A percentile compares a stretch with the other conserved stretches of the same genome.
Evolutionary conservation across 2,113 vertebrate genomes (phyloP).

Genomic region (Dasyprocta punctata): DNA sequence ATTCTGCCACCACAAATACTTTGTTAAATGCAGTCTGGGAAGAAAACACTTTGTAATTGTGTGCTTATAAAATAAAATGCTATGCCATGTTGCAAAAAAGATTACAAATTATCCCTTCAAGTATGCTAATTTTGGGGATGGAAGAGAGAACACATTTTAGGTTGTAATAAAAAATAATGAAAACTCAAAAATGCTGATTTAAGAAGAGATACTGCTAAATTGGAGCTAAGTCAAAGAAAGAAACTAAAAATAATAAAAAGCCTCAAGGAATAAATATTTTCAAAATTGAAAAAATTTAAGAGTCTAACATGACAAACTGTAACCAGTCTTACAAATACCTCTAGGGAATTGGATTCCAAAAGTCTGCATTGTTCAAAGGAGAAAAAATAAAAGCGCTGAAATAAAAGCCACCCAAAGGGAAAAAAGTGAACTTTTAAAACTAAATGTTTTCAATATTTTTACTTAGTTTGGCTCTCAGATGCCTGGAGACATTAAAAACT

Average conservation of each 20-base stretch:
- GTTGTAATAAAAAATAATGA: conserved; percentile 56
- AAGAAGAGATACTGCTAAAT: conserved; percentile 76
- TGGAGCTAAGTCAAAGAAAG: conserved; percentile 68
- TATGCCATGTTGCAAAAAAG: conserved; percentile 18
- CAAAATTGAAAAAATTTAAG: conserved; percentile 76
- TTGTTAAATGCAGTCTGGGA: conserved; percentile 63
- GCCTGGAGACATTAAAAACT: conserved; percentile 67
- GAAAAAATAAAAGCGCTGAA: conserved; percentile 67
- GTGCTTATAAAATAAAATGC: conserved; percentile 67
- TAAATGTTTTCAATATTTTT: conserved; percentile 74
- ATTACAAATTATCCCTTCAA: conserved; percentile 62
- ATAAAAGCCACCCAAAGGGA: conserved; percentile 64
- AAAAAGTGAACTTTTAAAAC: conserved; percentile 60
- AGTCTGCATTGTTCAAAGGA: conserved; percentile 72
- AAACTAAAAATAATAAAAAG: conserved; percentile 76
- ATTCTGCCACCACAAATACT: conserved; percentile 57
- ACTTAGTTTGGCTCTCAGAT: conserved; percentile 63
- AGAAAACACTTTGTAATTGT: conserved; percentile 39
- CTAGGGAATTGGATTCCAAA: conserved; percentile 70
- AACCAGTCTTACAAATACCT: conserved; percentile 74
- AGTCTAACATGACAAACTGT: conserved; percentile 77
- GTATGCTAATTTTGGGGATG: conserved; percentile 40
- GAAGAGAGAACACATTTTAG: conserved; percentile 43
- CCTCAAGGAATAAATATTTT: conserved; percentile 78
- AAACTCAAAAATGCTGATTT: conserved; percentile 71